phyloP scores from a whole-genome alignment of 2,797 vertebrate genomes.

The Esox masquinongy region DNA sequence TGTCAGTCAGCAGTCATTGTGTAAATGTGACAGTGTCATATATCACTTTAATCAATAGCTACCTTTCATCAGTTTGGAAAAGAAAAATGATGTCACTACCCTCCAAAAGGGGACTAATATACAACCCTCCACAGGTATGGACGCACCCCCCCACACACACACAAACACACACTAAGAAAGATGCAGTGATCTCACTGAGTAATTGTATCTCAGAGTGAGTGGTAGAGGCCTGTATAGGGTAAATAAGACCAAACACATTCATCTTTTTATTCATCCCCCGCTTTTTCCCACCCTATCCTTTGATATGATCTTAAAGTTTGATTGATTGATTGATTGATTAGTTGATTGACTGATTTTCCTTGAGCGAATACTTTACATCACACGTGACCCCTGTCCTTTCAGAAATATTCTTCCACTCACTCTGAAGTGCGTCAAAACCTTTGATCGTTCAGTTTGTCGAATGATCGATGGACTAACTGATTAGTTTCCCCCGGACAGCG shows the following conservation, averaged over 20 bases:
- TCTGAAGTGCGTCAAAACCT: background rate
- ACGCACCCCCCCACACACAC: background rate
- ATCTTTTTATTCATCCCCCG: conserved; percentile 14
- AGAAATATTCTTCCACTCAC: background rate
- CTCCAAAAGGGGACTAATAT: background rate
- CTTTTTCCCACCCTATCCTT: background rate
- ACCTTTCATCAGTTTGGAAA: conserved; percentile 64
- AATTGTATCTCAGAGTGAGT: conserved; percentile 49
- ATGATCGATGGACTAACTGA: background rate
- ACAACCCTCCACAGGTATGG: background rate
- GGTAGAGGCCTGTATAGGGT: conserved; percentile 57
- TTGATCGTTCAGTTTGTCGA: background rate
- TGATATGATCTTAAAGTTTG: background rate
- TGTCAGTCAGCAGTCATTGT: conserved; percentile 6
- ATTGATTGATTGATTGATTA: background rate
- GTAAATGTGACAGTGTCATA: conserved; percentile 44
- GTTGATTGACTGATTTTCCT: background rate
- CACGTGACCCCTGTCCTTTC: background rate
- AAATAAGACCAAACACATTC: conserved; percentile 45
- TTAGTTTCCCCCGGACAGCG: background rate
- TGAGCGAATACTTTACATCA: background rate
- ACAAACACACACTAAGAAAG: conserved; percentile 27
- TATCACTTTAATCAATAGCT: conserved; percentile 65
- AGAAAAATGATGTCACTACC: conserved; percentile 61
- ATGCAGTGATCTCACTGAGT: conserved; percentile 47